Evolutionary conservation across 2,888 invertebrate species (phyloP), one percentile per base, ranked within the genome.

Genomic region (Yponomeuta plumbellus): DNA sequence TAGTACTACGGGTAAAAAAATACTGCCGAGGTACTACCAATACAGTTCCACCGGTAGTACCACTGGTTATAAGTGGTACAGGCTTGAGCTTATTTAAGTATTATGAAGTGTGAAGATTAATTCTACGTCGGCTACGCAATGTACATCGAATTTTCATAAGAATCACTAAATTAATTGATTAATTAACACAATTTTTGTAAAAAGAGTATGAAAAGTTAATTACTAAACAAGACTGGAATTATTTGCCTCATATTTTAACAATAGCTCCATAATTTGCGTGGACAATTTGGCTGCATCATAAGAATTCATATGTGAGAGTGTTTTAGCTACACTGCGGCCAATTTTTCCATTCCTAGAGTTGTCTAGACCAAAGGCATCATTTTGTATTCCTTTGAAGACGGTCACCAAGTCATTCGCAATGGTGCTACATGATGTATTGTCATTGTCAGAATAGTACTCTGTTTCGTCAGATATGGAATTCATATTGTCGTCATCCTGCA

Each of bases 261-360:
- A 77, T 68, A 90, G 78, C 67, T 85, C 83, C 68, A 81, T 78
- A 65, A 91, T 88, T 78, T 84, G 84, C 56, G 74, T 73, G 2
- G 85, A 77, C 11, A 79, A 67, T 70, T 70, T 74, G 44, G 85
- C 81, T 40, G 89, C 89, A 68, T 87, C 80, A 72, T 76, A 84
- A 1, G 88, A 81, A 71, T 75, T 79, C 75, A 90, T 78, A 69
- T 83, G 73, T 63, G 81, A 79, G 0, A 91, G 72, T 71, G 79
- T 85, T 66, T 72, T 79, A 2, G 82, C 75, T 0, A 91, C 80
- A 13, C 76, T 70, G 62, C 75, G 71, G 0, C 88, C 89, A 21
- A 89, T 69, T 70, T 75, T 73, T 1, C 80, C 80, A 76, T 86
- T 74, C 72, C 78, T 79, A 5, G 80, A 76, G 67, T 83, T 79